phyloP scores from a whole-genome alignment of 1,140 invertebrate species.

The Pseudomyrmex pallidus region DNA sequence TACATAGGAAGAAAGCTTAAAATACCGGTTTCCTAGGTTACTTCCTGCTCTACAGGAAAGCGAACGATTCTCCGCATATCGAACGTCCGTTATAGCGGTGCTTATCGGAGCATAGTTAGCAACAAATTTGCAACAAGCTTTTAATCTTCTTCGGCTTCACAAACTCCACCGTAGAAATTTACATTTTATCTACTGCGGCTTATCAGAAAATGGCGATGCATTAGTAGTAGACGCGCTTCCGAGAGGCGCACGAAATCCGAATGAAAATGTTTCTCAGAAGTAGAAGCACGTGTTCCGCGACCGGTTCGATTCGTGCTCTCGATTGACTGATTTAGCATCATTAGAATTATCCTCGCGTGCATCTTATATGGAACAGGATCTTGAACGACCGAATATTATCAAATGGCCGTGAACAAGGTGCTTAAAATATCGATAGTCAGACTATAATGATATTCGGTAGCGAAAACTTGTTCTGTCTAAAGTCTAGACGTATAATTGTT shows the following conservation, averaged over 20 bases:
- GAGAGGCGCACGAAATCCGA: constrained; percentile 22
- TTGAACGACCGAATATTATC: constrained; percentile 45
- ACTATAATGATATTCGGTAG: constrained; percentile 75
- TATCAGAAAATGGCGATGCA: constrained; percentile 50
- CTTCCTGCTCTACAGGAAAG: constrained; percentile 29
- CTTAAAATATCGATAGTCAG: constrained; percentile 73
- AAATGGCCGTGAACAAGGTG: constrained; percentile 55
- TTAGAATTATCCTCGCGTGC: constrained; percentile 61
- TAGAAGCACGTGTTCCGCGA: constrained; percentile 68
- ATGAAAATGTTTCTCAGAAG: constrained; percentile 36
- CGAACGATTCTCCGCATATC: constrained; percentile 25
- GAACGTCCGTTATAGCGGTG: constrained; percentile 16
- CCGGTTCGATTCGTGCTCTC: constrained; percentile 66
- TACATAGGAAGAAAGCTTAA: not conserved
- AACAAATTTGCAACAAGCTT: constrained; percentile 55
- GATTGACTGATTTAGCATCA: constrained; percentile 76
- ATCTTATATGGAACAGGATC: constrained; percentile 56
- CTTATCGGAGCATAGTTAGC: constrained; percentile 41
- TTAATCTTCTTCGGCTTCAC: constrained; percentile 27
- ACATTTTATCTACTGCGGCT: constrained; percentile 42
- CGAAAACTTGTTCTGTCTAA: constrained; percentile 61
- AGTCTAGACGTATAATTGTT: constrained; percentile 23
- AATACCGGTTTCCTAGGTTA: constrained; percentile 11
- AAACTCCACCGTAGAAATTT: constrained; percentile 59
- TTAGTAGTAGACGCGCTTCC: constrained; percentile 48